Conservation (phyloP, 2,113 vertebrate genomes). For the Corythoichthys intestinalis region DNA sequence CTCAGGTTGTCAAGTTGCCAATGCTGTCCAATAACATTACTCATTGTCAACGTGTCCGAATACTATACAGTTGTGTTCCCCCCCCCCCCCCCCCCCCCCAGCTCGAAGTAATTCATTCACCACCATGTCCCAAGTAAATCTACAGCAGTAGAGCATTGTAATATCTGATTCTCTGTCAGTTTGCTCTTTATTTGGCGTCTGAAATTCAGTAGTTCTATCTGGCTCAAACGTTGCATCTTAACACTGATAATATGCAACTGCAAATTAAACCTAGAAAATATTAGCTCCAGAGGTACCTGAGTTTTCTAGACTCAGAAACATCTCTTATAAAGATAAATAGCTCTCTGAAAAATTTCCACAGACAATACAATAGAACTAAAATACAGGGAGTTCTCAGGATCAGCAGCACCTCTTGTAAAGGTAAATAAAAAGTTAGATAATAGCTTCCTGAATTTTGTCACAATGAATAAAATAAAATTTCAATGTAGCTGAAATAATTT, state of each 20-base stretch:
- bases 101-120: neutral
- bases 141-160: neutral
- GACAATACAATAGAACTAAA: too few relatives aligned
- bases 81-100: neutral
- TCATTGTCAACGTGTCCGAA: neutral
- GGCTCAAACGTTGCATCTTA: neutral
- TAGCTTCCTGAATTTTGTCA: too few relatives aligned
- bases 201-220: neutral
- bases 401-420: too few relatives aligned
- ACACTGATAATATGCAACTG: neutral
- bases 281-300: too few relatives aligned
- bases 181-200: neutral
- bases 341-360: too few relatives aligned
- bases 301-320: too few relatives aligned
- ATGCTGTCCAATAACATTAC: slow-evolving; percentile 13
- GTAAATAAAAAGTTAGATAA: too few relatives aligned
- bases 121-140: neutral
- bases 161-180: neutral
- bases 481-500: too few relatives aligned
- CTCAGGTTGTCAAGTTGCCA: slow-evolving; percentile 38
- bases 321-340: too few relatives aligned
- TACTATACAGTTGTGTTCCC: neutral
- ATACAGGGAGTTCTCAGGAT: too few relatives aligned
- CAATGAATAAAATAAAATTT: too few relatives aligned
- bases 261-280: neutral